phyloP scores from a whole-genome alignment of 2,888 invertebrate genomes.

The Tholera decimalis region DNA sequence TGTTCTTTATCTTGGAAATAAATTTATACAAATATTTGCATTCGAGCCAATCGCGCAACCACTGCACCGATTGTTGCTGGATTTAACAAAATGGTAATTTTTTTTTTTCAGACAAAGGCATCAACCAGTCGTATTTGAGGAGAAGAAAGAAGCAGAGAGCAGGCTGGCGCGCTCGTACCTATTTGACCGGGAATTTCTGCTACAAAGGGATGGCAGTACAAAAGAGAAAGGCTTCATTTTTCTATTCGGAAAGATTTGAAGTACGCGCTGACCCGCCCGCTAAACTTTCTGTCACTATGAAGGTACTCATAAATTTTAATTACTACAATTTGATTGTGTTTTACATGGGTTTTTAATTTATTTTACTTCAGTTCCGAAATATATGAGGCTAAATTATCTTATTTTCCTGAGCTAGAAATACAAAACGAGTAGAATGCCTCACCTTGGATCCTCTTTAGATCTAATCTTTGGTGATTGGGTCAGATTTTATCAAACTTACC shows the following conservation, averaged over 20 bases:
- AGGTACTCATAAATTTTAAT: slow-evolving; percentile 66
- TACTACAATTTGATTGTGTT: neutral
- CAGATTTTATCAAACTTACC: too few species aligned
- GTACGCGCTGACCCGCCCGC: slow-evolving; percentile 66
- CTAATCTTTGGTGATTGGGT: too few species aligned
- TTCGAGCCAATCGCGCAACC: too few species aligned
- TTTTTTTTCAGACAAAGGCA: slow-evolving; percentile 74
- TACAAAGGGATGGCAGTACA: slow-evolving; percentile 66
- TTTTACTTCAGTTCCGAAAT: neutral
- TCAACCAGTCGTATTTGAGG: slow-evolving; percentile 73
- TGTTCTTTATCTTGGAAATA: too few species aligned
- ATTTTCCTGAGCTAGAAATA: too few species aligned
- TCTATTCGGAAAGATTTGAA: slow-evolving; percentile 82
- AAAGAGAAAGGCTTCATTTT: slow-evolving; percentile 68
- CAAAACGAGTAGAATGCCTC: too few species aligned
- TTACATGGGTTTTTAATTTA: neutral
- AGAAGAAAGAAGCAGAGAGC: slow-evolving; percentile 68
- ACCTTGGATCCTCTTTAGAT: too few species aligned
- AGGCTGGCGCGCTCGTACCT: slow-evolving; percentile 81
- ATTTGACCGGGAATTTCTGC: slow-evolving; percentile 77
- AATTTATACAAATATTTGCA: too few species aligned
- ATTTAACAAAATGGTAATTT: slow-evolving; percentile 32
- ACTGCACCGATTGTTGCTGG: too few species aligned
- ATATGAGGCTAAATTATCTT: too few species aligned
- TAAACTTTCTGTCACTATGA: slow-evolving; percentile 56